Conservation (phyloP, 2,797 vertebrate species). For the Cyclura pinguis region DNA sequence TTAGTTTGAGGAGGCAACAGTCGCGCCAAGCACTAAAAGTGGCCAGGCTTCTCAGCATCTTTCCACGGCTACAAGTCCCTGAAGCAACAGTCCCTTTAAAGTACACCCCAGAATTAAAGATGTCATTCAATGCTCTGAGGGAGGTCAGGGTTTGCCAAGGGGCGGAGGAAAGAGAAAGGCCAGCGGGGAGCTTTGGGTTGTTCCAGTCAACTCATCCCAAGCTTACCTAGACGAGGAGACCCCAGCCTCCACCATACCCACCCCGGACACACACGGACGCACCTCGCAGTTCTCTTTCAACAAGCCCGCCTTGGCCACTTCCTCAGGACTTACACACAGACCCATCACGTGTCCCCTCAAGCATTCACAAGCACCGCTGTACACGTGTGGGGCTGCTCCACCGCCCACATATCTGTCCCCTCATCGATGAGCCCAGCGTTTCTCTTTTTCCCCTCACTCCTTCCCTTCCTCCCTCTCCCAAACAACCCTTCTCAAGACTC, state of each 20-base stretch:
- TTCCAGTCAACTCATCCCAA: background rate
- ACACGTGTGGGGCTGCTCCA: background rate
- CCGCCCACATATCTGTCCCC: background rate
- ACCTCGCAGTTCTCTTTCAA: no score
- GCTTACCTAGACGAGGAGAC: background rate
- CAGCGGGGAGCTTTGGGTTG: background rate
- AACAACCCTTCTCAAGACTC: background rate
- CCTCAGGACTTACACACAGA: background rate
- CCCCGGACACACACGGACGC: background rate
- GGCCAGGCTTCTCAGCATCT: background rate
- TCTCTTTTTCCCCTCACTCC: background rate
- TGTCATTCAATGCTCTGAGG: background rate
- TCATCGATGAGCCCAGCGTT: background rate
- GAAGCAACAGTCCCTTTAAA: background rate
- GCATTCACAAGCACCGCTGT: background rate
- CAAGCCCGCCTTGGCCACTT: background rate
- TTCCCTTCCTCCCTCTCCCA: background rate
- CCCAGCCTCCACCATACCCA: background rate
- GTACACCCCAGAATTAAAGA: background rate
- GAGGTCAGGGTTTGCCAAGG: background rate
- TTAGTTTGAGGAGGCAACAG: background rate
- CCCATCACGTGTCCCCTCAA: background rate
- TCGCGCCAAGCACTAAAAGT: background rate
- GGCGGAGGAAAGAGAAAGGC: background rate
- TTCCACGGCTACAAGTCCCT: background rate